Conservation (phyloP, 2,113 vertebrate genomes). For the Ophthalmolycus amberensis region DNA sequence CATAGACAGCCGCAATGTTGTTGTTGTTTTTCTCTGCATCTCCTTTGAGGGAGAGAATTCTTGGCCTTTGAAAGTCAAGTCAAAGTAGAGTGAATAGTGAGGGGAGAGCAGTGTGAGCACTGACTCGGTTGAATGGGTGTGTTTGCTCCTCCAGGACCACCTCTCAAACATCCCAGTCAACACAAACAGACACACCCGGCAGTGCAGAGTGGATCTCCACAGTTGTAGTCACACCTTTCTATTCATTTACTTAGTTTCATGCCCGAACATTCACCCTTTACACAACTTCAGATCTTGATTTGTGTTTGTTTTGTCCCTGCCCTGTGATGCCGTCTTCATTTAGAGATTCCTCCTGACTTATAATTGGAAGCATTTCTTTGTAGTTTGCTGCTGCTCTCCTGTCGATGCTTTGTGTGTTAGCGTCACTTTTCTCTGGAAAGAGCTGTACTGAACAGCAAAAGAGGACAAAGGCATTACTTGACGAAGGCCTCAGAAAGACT, state of each 20-base stretch:
- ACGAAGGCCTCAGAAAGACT: conserved; percentile 34
- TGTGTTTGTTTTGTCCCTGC: conserved; percentile 27
- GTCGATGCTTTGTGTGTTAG: conserved; percentile 30
- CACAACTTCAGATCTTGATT: conserved; percentile 46
- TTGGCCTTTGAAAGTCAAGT: conserved; percentile 76
- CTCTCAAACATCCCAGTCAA: conserved; percentile 72
- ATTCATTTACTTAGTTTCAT: conserved; percentile 11
- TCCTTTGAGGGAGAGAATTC: conserved; percentile 67
- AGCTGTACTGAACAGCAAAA: conserved; percentile 14
- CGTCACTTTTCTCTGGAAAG: conserved; percentile 18
- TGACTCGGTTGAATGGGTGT: conserved; percentile 76
- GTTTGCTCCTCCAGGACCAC: conserved; percentile 75
- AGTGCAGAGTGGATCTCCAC: conserved; percentile 44
- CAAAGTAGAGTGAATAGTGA: conserved; percentile 68
- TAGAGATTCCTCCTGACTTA: conserved; percentile 42
- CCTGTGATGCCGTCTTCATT: conserved; percentile 42
- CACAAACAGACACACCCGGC: conserved; percentile 58
- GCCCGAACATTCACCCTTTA: conserved; percentile 26
- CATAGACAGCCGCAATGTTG: conserved; percentile 46
- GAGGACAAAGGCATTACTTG: conserved; percentile 24
- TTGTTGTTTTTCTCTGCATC: conserved; percentile 52
- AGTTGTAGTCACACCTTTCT: conserved; percentile 44
- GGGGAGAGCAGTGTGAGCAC: conserved; percentile 52
- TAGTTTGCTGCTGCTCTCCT: conserved; percentile 23
- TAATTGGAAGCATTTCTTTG: conserved; percentile 57